Evolutionary conservation across 2,113 vertebrate species (phyloP), one percentile per base, ranked within the genome.

Genomic region (Oncorhynchus mykiss): DNA sequence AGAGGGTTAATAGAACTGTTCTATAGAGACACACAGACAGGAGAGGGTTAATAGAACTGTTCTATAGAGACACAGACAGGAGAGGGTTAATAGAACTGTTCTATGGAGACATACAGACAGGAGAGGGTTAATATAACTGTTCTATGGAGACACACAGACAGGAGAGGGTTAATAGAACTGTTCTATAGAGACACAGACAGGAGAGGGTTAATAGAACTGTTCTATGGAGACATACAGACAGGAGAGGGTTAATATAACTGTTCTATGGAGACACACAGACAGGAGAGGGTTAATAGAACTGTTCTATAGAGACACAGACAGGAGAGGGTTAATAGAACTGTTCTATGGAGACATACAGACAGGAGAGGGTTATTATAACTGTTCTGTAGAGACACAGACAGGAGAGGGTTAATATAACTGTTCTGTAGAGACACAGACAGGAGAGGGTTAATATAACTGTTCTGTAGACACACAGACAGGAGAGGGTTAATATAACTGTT

Each of bases 41-140:
- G 24, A 3, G 51, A 5, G 67, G 34, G 12, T 51, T 51, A 51
- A 51, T 51, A 14, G 0, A 51, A 51, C 48, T 51, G 48, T 3
- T 51, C 48, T 51, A 0, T 51, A 51, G 11, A 51, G 31, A 1
- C 31, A 31, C 31, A 5, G 31, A 31, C 29, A 31, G 29, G 29
- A 31, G 29, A 31, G 29, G 29, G 29, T 31, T 31, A 31, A 31
- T 31, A 31, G 89, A 99, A 99, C 3, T 93, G 93, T 49, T 96
- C 97, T 99, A 93, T 79, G 8, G 25, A 31, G 22, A 80, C 20
- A 48, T 12, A 66, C 70, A 57, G 51, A 49, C 51, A 59, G 39
- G 14, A 64, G n/a, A 66, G 64, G 20, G 49, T 66, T 20, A 22
- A 67, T 9, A 39, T 6, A 77, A 12, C 45, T 54, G 16, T 4